Evolutionary conservation across 23 tunicate species (phyloP).

Genomic region (Aplidium turbinatum): DNA sequence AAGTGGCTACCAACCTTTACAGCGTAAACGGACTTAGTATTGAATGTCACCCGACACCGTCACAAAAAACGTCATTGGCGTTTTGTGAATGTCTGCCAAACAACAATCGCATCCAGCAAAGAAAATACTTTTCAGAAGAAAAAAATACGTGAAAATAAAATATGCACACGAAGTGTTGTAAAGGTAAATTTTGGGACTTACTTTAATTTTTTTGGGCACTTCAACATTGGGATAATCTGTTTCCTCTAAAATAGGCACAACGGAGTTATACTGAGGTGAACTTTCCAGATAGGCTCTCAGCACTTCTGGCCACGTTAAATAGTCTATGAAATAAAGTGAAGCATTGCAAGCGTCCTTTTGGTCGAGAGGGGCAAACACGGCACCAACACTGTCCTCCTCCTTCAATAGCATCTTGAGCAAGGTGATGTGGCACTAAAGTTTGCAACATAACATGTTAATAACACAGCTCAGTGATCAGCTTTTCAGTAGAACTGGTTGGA

Average conservation of each 20-base stretch:
- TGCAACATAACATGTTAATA: too few species aligned
- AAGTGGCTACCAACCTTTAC: too few species aligned
- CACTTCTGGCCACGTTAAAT: constrained; percentile 89
- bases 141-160: too few species aligned
- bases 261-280: constrained; percentile 33
- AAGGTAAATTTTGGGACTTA: neutral
- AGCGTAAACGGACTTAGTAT: too few species aligned
- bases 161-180: too few species aligned
- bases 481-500: too few species aligned
- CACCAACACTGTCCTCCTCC: constrained; percentile 65
- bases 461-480: too few species aligned
- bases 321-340: constrained; percentile 60
- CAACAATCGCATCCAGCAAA: too few species aligned
- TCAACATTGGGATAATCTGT: constrained; percentile 66
- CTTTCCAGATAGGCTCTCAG: constrained; percentile 63
- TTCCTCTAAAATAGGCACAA: constrained; percentile 44
- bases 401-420: constrained; percentile 57
- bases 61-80: too few species aligned
- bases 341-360: constrained; percentile 74
- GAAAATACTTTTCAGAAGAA: too few species aligned
- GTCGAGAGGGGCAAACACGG: constrained; percentile 68
- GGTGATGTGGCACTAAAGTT: constrained; percentile 75
- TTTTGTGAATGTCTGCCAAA: too few species aligned
- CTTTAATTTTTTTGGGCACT: constrained; percentile 62
- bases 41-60: too few species aligned